Evolutionary conservation across 64 coral and sea anemone genomes (phyloP).

Genomic region (Exaiptasia diaphana): DNA sequence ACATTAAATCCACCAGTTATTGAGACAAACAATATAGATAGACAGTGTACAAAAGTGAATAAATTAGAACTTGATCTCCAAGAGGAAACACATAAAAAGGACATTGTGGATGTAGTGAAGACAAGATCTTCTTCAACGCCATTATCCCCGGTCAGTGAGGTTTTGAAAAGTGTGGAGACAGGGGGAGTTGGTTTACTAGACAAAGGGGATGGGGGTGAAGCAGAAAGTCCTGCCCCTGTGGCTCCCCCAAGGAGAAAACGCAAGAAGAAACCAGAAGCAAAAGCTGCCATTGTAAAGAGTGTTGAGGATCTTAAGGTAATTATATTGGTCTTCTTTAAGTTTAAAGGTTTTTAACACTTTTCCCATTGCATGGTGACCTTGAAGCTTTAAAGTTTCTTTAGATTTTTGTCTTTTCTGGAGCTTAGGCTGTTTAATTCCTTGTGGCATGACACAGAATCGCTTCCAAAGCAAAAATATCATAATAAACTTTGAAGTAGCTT

Average conservation of each 20-base stretch:
- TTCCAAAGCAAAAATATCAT: no score
- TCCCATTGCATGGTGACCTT: background rate
- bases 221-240: slow-evolving; percentile 55
- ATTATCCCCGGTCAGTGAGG: background rate
- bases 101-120: background rate
- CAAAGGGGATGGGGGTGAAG: background rate
- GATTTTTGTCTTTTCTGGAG: no score
- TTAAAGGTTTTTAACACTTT: background rate
- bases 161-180: background rate
- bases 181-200: background rate
- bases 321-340: background rate
- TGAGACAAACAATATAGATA: no score
- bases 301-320: slow-evolving; percentile 16
- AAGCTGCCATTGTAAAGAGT: slow-evolving; percentile 7
- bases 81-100: background rate
- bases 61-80: background rate
- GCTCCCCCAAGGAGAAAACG: slow-evolving; percentile 82
- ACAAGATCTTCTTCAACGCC: background rate
- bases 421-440: no score
- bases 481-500: no score
- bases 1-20: no score
- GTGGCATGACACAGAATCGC: no score
- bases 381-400: no score
- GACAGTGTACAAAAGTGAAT: background rate
- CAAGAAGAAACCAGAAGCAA: slow-evolving; percentile 65